Base-by-base conservation (phyloP, 2,113 vertebrate genomes). In the Tragelaphus strepsiceros region DNA sequence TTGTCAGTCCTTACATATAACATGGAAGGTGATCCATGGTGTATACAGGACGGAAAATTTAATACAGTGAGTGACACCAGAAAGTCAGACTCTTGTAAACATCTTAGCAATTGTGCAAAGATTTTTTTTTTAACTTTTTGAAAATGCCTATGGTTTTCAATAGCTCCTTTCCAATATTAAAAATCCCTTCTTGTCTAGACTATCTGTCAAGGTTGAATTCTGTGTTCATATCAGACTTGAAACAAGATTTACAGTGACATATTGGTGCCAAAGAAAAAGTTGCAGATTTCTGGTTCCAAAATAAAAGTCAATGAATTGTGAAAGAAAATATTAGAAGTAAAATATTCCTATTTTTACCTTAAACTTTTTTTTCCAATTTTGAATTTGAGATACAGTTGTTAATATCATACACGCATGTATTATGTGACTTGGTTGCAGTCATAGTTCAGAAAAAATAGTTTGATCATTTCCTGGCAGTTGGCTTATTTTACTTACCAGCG, bases 281-380 rank as follows among this genome's bases (percentile, higher is more conserved):
- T 26, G 13, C 43, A 78, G 19, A 71, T 61, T 43, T 93, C 77
- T 92, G 82, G 26, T 13, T 91, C 19, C 22, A 77, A 83, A 93
- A 82, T 58, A 94, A 56, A 93, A 96, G 30, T 51, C 32, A 93
- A 78, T 32, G 14, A 64, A 67, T 53, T 84, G 19, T 90, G 24
- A 94, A 78, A 91, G 16, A 91, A 88, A 95, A 83, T 54, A 26
- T 62, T 74, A 22, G 49, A 17, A 90, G 39, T 46, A 67, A 61
- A 90, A n/a, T 80, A 24, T 91, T 91, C 83, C 15, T 53, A 64
- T 53, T 88, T 94, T 92, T 82, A 64, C 49, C 2, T 62, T 32
- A 32, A 32, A 51, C n/a, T 88, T 13, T 58, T 14, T 24, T 22
- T 22, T 22, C 32, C 67, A 94, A 30, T 30, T 94, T 43, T 95